Conservation (phyloP, 2,113 vertebrate genomes). For the Cairina moschata region DNA sequence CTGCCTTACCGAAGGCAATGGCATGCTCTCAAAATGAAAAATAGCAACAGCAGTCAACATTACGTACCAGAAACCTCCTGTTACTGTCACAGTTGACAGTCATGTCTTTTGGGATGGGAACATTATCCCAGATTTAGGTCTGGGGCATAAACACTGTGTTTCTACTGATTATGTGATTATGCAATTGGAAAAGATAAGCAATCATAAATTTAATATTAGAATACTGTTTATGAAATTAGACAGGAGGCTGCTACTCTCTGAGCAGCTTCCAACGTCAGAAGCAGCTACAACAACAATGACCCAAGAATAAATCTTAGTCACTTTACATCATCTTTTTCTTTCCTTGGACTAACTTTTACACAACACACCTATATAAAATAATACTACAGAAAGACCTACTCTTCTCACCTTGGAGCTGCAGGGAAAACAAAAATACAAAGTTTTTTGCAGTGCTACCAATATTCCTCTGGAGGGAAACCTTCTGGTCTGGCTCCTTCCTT, state of each 20-base stretch:
- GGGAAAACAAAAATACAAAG: neutral
- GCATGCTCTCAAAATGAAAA: neutral
- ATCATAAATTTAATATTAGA: neutral
- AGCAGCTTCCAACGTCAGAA: neutral
- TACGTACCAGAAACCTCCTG: neutral
- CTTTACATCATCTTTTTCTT: neutral
- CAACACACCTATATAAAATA: neutral
- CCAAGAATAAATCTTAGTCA: neutral
- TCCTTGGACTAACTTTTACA: neutral
- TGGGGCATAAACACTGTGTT: neutral
- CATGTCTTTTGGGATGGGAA: neutral
- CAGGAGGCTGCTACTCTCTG: neutral
- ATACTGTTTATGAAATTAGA: neutral
- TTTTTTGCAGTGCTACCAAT: neutral
- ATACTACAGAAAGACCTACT: neutral
- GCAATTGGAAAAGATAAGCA: neutral
- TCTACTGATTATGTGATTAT: neutral
- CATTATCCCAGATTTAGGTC: neutral
- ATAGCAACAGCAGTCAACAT: neutral
- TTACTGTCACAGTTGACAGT: neutral
- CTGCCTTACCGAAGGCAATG: neutral
- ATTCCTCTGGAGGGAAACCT: neutral
- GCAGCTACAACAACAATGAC: neutral
- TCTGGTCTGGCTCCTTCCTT: neutral
- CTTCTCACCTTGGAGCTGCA: rapidly evolving